phyloP scores from a whole-genome alignment of 2,797 vertebrate genomes.

The Anguilla marmorata region DNA sequence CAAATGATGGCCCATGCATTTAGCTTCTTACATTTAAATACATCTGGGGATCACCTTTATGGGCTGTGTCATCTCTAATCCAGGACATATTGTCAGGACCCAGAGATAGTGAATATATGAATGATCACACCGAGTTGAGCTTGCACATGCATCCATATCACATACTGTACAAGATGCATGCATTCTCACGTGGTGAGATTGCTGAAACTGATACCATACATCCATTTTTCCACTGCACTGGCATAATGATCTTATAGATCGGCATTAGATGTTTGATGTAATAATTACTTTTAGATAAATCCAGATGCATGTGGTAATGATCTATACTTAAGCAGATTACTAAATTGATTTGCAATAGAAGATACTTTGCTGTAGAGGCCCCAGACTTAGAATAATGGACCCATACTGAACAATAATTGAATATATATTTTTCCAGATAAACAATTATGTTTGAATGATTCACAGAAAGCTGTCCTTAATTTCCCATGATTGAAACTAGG shows the following conservation, averaged over 20 bases:
- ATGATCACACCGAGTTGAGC: not conserved
- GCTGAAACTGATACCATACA: not conserved
- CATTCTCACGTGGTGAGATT: not conserved
- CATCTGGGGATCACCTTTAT: not conserved
- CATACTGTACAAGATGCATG: not conserved
- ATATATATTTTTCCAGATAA: not conserved
- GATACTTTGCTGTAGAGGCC: not conserved
- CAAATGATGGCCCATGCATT: not conserved
- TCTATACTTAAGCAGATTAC: not conserved
- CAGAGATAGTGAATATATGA: not conserved
- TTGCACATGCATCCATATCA: not conserved
- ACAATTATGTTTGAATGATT: not conserved
- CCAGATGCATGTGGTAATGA: not conserved
- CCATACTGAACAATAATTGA: not conserved
- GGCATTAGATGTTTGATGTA: not conserved
- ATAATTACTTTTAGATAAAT: constrained; percentile 12
- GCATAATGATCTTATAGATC: not conserved
- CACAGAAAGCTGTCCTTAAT: not conserved
- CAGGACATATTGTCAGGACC: not conserved
- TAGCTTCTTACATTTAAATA: not conserved
- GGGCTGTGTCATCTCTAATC: not conserved
- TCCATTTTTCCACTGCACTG: not conserved
- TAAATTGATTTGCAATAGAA: not conserved
- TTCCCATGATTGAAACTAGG: not conserved
- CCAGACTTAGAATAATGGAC: not conserved